Base-by-base conservation (phyloP, 2,113 vertebrate species). In the Seriola dumerili region DNA sequence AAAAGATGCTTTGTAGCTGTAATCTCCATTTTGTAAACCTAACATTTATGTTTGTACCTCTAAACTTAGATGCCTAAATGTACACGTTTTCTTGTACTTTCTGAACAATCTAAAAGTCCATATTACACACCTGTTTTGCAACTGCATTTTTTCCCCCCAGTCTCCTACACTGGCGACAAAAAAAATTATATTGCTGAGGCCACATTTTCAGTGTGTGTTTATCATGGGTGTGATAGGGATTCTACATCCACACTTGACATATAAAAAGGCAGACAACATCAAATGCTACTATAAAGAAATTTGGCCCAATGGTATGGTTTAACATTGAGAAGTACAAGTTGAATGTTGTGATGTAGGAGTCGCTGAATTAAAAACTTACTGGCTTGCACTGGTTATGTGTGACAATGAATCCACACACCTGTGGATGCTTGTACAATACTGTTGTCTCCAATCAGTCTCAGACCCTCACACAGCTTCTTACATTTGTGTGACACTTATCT, bases 331-430 rank as follows among this genome's bases (percentile, higher is more conserved):
- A 29, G 50, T 46, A 71, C 7, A 38, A 16, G 38, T n/a, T 70
- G 52, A 42, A 44, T 25, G 19, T 8, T 25, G 25, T 8, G 58
- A 16, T 3, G 11, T 1, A 40, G 10, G n/a, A 62, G 44, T 61
- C 34, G 44, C 42, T 70, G 16, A 44, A 44, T n/a, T 52, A 29
- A 62, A 64, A 69, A 21, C 1, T n/a, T 36, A 21, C 40, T 62
- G 40, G 23, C 23, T 61, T 73, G 1, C 62, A 71, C 42, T 21
- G 68, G 74, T 74, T 64, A n/a, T 52, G 44, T 46, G 44, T 52
- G 58, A 36, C 40, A 70, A 66, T 21, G 23, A 36, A 46, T 25
- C 42, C 79, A 66, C 78, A 71, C 75, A 77, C 84, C 77, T 88
- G 87, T 84, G 76, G 71, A 67, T 12, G 23, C 55, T 13, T 70